phyloP scores from a whole-genome alignment of 2,888 invertebrate genomes.

The Parthenolecanium corni region DNA sequence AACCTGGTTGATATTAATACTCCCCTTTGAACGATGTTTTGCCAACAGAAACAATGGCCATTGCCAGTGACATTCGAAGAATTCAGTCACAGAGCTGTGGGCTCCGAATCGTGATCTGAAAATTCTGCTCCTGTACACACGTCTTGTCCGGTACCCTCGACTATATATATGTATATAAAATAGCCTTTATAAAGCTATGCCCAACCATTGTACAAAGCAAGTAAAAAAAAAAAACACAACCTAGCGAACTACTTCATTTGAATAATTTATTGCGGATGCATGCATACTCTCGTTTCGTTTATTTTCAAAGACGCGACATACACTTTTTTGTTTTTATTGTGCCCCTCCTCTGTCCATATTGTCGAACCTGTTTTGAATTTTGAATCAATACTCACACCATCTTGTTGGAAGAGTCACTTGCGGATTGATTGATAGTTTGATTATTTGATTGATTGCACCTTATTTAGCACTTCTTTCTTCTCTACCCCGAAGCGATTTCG shows the following conservation, averaged over 20 bases:
- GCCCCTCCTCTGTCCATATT: not conserved
- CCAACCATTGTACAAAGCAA: constrained; percentile 13
- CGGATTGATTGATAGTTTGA: constrained; percentile 27
- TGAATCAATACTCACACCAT: constrained; percentile 26
- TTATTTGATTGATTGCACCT: constrained; percentile 26
- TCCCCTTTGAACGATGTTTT: constrained; percentile 1
- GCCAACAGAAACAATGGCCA: constrained; percentile 1
- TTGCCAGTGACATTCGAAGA: constrained; percentile 14
- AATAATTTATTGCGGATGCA: constrained; percentile 15
- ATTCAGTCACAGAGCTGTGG: constrained; percentile 11
- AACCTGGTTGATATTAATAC: constrained; percentile 18
- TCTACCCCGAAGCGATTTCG: too few relatives aligned
- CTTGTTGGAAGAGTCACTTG: not conserved
- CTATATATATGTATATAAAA: constrained; percentile 3
- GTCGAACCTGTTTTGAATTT: constrained; percentile 25
- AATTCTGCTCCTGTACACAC: constrained; percentile 20
- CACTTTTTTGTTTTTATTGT: not conserved
- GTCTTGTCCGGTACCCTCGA: not conserved
- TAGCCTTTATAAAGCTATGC: constrained; percentile 12
- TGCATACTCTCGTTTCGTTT: constrained; percentile 9
- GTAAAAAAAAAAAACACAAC: not conserved
- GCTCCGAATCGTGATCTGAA: constrained; percentile 22
- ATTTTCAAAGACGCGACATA: constrained; percentile 18
- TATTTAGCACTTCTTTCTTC: constrained; percentile 20
- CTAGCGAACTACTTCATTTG: constrained; percentile 23